phyloP scores from a whole-genome alignment of 2,797 vertebrate genomes.

The Microctenopoma stevenorrisi region DNA sequence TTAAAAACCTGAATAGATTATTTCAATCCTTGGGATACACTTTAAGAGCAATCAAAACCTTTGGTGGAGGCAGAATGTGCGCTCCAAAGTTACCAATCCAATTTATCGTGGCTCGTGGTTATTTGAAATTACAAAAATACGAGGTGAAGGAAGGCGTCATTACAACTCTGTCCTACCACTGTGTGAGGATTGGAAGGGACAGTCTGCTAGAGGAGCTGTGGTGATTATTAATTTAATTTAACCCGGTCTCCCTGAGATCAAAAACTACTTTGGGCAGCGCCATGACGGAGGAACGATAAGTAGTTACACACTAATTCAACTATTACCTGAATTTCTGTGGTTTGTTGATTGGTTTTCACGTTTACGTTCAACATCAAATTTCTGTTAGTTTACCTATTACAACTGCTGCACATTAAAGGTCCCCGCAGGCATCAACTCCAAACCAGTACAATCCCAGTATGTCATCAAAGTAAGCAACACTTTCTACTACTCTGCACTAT shows the following conservation, averaged over 20 bases:
- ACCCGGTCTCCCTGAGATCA: constrained; percentile 9
- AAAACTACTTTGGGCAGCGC: constrained; percentile 2
- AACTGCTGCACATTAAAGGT: background rate
- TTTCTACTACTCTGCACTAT: background rate
- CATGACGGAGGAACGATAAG: background rate
- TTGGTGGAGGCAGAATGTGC: constrained; percentile 11
- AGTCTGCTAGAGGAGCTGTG: constrained; percentile 20
- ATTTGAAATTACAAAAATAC: constrained; percentile 38
- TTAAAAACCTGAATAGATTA: constrained; percentile 19
- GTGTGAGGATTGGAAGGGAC: constrained; percentile 9
- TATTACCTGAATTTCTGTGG: background rate
- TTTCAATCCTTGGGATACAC: constrained; percentile 20
- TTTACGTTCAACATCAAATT: background rate
- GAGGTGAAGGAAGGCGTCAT: constrained; percentile 10
- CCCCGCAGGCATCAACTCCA: background rate
- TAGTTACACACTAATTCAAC: too few species aligned
- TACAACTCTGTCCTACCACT: background rate
- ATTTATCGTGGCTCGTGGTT: constrained; percentile 46
- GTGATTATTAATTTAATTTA: constrained; percentile 36
- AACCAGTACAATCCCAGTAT: background rate
- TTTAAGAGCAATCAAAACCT: constrained; percentile 18
- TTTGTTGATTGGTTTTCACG: background rate
- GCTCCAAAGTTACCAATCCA: constrained; percentile 26
- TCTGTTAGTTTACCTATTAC: background rate
- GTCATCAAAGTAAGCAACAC: constrained; percentile 12